Conservation (phyloP, 2,888 invertebrate species). For the Diadromus collaris region DNA sequence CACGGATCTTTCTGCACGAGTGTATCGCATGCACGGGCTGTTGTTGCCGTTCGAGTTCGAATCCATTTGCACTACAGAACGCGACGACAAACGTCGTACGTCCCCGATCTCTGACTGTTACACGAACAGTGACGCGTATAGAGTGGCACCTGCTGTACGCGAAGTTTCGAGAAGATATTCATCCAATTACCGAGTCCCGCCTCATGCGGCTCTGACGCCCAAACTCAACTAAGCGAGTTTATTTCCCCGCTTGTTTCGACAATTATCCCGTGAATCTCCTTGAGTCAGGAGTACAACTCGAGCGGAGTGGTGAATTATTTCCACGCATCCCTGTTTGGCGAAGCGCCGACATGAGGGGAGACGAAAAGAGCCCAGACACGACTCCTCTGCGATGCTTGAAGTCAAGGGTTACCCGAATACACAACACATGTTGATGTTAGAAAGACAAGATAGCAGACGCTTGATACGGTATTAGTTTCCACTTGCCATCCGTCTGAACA, state of each 20-base stretch:
- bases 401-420: background rate
- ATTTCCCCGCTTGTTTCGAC: slow-evolving; percentile 11
- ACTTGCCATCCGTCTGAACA: background rate
- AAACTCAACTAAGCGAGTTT: background rate
- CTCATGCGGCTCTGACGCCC: background rate
- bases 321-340: background rate
- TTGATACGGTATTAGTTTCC: background rate
- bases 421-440: background rate
- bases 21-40: background rate
- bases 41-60: background rate
- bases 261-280: slow-evolving; percentile 11
- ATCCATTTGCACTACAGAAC: slow-evolving; percentile 17
- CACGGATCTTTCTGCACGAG: background rate
- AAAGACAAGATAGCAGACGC: background rate
- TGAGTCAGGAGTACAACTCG: slow-evolving; percentile 3
- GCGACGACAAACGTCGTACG: background rate
- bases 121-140: background rate
- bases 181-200: slow-evolving; percentile 7
- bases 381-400: background rate
- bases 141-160: background rate
- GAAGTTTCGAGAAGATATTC: slow-evolving; percentile 30
- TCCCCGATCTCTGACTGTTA: background rate
- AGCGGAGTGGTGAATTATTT: slow-evolving; percentile 1
- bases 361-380: background rate
- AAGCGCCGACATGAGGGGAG: background rate